phyloP scores from a whole-genome alignment of 1,140 invertebrate species.

The Heliconius hermathena region DNA sequence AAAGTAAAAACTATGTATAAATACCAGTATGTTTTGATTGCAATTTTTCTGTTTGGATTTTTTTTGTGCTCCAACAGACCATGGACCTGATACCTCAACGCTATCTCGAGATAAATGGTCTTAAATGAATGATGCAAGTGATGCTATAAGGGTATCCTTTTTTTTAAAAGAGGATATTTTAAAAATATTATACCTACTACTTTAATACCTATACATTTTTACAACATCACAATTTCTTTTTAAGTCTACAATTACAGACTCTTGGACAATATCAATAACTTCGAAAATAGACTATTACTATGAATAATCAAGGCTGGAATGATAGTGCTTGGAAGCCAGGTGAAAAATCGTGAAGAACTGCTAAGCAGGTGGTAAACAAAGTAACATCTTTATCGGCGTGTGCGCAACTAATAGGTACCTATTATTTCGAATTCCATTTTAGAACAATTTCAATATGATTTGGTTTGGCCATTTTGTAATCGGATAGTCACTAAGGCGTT shows the following conservation, averaged over 20 bases:
- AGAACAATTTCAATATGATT: conserved; percentile 27
- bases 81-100: too few species aligned
- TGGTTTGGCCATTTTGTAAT: conserved; percentile 2
- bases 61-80: too few species aligned
- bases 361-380: conserved; percentile 58
- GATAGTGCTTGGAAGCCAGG: conserved; percentile 29
- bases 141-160: too few species aligned
- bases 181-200: too few species aligned
- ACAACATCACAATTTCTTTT: too few species aligned
- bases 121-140: too few species aligned
- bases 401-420: conserved; percentile 53
- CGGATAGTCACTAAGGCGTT: conserved; percentile 7
- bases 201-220: too few species aligned
- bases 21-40: too few species aligned
- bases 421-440: conserved; percentile 27
- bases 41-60: too few species aligned
- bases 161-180: too few species aligned
- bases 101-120: too few species aligned
- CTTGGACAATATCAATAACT: neutral
- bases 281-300: neutral
- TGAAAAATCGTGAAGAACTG: conserved; percentile 35
- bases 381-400: conserved; percentile 61
- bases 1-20: too few species aligned
- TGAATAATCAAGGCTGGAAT: conserved; percentile 6
- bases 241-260: neutral